Conservation (phyloP, 2,797 vertebrate species). For the Tarsius wallacei region DNA sequence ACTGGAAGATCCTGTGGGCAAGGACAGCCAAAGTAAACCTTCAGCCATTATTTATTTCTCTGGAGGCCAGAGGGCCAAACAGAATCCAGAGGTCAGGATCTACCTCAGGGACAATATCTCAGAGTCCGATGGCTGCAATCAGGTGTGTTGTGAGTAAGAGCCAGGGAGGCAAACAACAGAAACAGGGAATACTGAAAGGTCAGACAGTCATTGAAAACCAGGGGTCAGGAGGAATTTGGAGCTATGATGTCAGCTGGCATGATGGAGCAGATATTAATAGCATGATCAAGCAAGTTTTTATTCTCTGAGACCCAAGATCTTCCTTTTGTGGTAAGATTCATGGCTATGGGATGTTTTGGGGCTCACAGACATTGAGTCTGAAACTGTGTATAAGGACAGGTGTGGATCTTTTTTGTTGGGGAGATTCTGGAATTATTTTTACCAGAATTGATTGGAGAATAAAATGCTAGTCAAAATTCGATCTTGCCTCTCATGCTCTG, state of each 20-base stretch:
- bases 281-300: not conserved
- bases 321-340: not conserved
- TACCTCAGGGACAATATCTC: not conserved
- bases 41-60: not conserved
- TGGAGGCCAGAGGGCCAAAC: not conserved
- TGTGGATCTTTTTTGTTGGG: not conserved
- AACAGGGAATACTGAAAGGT: not conserved
- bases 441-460: not conserved
- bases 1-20: not conserved
- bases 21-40: not conserved
- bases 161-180: not conserved
- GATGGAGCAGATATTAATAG: not conserved
- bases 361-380: not conserved
- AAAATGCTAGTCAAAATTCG: not conserved
- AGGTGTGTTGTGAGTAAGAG: conserved; percentile 6
- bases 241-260: not conserved
- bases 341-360: not conserved
- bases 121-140: conserved; percentile 4
- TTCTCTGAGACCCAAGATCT: not conserved
- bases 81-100: not conserved
- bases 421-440: conserved; percentile 17
- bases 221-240: not conserved
- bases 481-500: not conserved
- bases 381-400: not conserved
- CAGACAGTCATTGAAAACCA: not conserved